A percentile compares a stretch with the other conserved stretches of the same genome.
These are phyloP conservation scores for Ophioninae sp. DNA, from an alignment of 2,888 invertebrate species.

Conservation along the genomic window DNA sequence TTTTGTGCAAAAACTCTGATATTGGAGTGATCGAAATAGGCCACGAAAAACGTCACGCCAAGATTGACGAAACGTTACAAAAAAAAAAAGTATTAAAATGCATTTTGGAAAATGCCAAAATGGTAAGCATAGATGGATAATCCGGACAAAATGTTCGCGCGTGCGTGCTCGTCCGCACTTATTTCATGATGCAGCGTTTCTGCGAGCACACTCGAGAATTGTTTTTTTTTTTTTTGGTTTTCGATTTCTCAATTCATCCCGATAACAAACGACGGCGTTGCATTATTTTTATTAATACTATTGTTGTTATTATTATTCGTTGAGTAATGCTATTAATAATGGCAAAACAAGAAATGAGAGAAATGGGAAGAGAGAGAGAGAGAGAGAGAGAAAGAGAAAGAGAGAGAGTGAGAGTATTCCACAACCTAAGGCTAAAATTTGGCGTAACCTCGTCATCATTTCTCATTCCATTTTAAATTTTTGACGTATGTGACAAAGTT, in stretches of 20 bases:
- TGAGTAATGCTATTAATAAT: slow-evolving; percentile 29
- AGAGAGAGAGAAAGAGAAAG: neutral
- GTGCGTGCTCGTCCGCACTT: neutral
- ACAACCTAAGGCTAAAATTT: neutral
- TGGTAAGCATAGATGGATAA: neutral
- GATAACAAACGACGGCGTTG: slow-evolving; percentile 48
- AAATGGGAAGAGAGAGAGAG: neutral
- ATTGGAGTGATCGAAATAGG: neutral
- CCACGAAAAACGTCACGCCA: neutral
- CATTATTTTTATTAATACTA: slow-evolving; percentile 30
- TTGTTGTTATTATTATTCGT: slow-evolving; percentile 26
- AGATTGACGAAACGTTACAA: neutral
- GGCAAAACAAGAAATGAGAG: neutral
- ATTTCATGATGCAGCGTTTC: slow-evolving; percentile 43
- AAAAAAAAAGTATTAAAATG: neutral
- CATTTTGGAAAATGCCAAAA: too few relatives aligned
- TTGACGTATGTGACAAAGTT: neutral
- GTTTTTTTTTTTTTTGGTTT: slow-evolving; percentile 14
- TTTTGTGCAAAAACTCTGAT: neutral
- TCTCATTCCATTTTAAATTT: neutral
- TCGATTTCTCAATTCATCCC: slow-evolving; percentile 41
- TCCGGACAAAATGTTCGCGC: neutral
- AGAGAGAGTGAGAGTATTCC: slow-evolving; percentile 1
- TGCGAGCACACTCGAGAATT: slow-evolving; percentile 34
- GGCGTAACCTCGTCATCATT: neutral